Percentiles rank a stretch among this genome's conserved stretches.
Evolutionary conservation across 2,888 invertebrate species (phyloP).

Genomic region (Oxyteleia sp.): DNA sequence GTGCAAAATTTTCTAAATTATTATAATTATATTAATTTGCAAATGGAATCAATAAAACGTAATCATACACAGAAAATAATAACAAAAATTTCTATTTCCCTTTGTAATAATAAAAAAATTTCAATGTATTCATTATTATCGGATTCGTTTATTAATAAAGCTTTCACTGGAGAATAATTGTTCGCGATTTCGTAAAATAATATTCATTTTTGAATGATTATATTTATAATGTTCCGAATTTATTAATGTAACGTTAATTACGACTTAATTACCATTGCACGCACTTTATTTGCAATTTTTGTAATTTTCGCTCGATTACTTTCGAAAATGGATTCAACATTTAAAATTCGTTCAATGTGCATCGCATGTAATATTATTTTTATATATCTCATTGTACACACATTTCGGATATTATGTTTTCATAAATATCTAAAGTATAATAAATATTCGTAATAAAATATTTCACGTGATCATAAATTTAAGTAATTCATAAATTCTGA

Average conservation of each 20-base stretch:
- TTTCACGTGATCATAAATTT: conserved; percentile 50
- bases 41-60: conserved; percentile 33
- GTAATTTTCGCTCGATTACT: conserved; percentile 37
- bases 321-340: conserved; percentile 31
- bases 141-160: conserved; percentile 35
- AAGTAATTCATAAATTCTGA: conserved; percentile 67
- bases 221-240: conserved; percentile 38
- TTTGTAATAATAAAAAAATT: too few relatives aligned
- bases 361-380: conserved; percentile 40
- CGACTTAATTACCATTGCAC: conserved; percentile 31
- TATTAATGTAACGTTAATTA: conserved; percentile 49
- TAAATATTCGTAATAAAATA: conserved; percentile 51
- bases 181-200: conserved; percentile 20
- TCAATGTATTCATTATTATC: conserved; percentile 46
- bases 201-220: conserved; percentile 53
- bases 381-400: conserved; percentile 28
- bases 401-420: conserved; percentile 49
- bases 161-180: conserved; percentile 33
- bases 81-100: too few relatives aligned
- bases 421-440: conserved; percentile 51
- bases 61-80: conserved; percentile 24
- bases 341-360: conserved; percentile 26
- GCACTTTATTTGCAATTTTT: conserved; percentile 53
- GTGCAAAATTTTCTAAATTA: too few relatives aligned
- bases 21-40: too few relatives aligned